These are phyloP conservation scores for Diarsia mendica DNA, from an alignment of 2,888 invertebrate species.

Conservation along the genomic window DNA sequence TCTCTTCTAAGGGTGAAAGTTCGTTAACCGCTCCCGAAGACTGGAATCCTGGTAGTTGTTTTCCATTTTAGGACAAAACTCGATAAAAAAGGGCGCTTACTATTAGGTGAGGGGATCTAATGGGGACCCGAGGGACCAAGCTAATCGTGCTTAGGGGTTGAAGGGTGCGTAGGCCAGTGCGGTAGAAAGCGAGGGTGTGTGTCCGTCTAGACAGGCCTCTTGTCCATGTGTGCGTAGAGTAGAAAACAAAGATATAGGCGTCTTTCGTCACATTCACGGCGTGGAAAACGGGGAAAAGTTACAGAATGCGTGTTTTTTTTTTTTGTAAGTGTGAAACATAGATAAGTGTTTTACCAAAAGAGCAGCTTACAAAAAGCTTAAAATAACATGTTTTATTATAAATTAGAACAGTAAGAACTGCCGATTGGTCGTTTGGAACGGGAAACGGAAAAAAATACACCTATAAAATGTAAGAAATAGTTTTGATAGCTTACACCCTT, in stretches of 20 bases:
- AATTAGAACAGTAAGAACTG: background rate
- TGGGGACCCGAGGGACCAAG: constrained; percentile 69
- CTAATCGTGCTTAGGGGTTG: constrained; percentile 74
- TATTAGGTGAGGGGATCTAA: constrained; percentile 68
- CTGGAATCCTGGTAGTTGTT: constrained; percentile 88
- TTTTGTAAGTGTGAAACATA: background rate
- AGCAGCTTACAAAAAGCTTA: background rate
- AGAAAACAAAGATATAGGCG: constrained; percentile 39
- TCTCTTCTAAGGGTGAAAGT: constrained; percentile 84
- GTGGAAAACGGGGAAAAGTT: constrained; percentile 5
- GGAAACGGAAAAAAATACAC: background rate
- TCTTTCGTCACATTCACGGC: constrained; percentile 13
- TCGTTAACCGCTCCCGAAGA: constrained; percentile 74
- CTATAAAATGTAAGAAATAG: background rate
- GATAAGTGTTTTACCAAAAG: background rate
- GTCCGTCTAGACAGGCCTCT: constrained; percentile 35
- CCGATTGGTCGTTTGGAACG: background rate
- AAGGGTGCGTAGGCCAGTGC: constrained; percentile 77
- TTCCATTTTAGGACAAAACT: constrained; percentile 91
- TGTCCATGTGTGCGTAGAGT: constrained; percentile 64
- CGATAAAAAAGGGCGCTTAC: constrained; percentile 89
- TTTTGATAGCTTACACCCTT: too few species aligned
- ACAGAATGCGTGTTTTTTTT: background rate
- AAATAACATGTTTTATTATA: background rate
- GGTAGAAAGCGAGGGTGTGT: constrained; percentile 49